phyloP scores from a whole-genome alignment of 2,797 vertebrate genomes.

The Chiloscyllium punctatum region DNA sequence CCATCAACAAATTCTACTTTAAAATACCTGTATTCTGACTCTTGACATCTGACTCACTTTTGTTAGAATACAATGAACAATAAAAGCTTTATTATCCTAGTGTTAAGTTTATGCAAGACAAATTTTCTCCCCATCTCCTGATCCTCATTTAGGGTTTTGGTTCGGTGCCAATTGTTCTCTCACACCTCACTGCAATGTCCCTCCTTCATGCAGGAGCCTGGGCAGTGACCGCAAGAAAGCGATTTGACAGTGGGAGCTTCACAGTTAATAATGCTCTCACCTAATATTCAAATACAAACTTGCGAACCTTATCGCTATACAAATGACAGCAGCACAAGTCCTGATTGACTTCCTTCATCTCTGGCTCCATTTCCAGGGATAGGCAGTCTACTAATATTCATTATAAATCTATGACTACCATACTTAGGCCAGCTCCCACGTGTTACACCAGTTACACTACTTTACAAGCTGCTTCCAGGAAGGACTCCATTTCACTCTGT shows the following conservation, averaged over 20 bases:
- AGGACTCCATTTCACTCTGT: too few relatives aligned
- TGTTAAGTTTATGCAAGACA: neutral
- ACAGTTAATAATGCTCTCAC: neutral
- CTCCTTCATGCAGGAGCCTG: neutral
- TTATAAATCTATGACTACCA: too few relatives aligned
- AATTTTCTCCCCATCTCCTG: neutral
- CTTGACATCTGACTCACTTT: neutral
- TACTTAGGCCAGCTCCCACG: too few relatives aligned
- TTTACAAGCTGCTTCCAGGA: too few relatives aligned
- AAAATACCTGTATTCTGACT: neutral
- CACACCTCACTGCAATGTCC: neutral
- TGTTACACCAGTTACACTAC: too few relatives aligned
- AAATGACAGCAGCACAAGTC: neutral
- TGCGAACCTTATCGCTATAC: neutral
- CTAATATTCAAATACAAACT: neutral
- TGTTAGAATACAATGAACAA: neutral
- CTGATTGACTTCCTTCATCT: neutral
- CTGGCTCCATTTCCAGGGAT: too few relatives aligned
- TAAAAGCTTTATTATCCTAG: neutral
- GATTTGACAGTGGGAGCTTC: neutral
- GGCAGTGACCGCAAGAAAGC: neutral
- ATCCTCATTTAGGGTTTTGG: neutral
- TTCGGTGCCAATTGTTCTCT: neutral
- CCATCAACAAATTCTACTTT: neutral
- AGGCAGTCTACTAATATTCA: too few relatives aligned